These are phyloP conservation scores for Tetragonisca angustula DNA, from an alignment of 2,888 invertebrate species.

Conservation along the genomic window DNA sequence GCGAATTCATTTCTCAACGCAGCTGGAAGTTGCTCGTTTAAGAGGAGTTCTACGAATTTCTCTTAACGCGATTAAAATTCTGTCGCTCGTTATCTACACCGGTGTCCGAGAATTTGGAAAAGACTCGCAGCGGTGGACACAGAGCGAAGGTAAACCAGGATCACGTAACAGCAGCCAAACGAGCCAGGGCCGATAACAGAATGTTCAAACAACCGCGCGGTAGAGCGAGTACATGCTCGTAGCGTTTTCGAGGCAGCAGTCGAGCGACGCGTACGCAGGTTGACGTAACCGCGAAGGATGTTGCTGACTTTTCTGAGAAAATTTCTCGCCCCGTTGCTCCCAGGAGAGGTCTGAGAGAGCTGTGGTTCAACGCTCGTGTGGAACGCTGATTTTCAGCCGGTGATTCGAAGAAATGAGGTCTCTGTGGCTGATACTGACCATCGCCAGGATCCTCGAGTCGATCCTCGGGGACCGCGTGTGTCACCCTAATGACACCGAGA, in stretches of 20 bases:
- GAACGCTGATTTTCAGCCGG: constrained; percentile 57
- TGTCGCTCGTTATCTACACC: not conserved
- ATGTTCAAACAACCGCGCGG: constrained; percentile 62
- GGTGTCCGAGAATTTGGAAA: not conserved
- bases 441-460: constrained; percentile 58
- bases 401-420: constrained; percentile 69
- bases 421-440: constrained; percentile 65
- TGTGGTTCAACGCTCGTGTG: not conserved
- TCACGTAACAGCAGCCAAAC: not conserved
- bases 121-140: too few species aligned
- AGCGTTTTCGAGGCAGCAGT: not conserved
- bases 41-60: not conserved
- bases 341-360: constrained; percentile 45
- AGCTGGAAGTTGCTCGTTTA: too few species aligned
- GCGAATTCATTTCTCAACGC: too few species aligned
- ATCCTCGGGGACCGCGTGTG: constrained; percentile 65
- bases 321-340: constrained; percentile 37
- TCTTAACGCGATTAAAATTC: not conserved
- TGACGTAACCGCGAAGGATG: constrained; percentile 64
- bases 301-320: constrained; percentile 44
- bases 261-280: constrained; percentile 1
- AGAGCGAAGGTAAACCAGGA: not conserved
- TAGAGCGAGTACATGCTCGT: not conserved
- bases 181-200: constrained; percentile 48
- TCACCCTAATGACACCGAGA: constrained; percentile 65